Evolutionary conservation across 2,888 invertebrate species (phyloP).

Genomic region (Drosophila tripunctata): DNA sequence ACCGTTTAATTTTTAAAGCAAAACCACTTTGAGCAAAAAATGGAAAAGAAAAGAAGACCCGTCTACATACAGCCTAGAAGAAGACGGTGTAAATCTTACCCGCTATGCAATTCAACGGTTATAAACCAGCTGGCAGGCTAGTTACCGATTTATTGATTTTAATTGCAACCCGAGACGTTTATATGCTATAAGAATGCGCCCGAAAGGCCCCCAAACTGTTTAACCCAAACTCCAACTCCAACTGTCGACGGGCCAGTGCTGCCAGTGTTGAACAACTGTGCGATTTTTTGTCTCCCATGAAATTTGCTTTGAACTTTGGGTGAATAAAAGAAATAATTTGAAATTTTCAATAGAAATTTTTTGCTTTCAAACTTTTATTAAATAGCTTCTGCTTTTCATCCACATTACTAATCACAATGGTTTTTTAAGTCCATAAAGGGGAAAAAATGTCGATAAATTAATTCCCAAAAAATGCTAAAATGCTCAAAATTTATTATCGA

Average conservation of each 20-base stretch:
- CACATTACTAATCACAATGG: too few relatives aligned
- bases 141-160: constrained; percentile 81
- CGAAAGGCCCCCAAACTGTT: constrained; percentile 59
- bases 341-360: too few relatives aligned
- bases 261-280: constrained; percentile 11
- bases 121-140: constrained; percentile 79
- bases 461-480: too few relatives aligned
- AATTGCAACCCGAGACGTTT: constrained; percentile 83
- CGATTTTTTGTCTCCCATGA: too few relatives aligned
- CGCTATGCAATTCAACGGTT: constrained; percentile 56
- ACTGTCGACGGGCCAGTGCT: constrained; percentile 39
- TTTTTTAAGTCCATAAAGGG: too few relatives aligned
- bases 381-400: too few relatives aligned
- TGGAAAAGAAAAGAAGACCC: constrained; percentile 8
- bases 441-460: too few relatives aligned
- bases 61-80: too few relatives aligned
- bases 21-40: constrained; percentile 25
- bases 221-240: constrained; percentile 31
- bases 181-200: constrained; percentile 76
- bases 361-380: too few relatives aligned
- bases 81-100: constrained; percentile 44
- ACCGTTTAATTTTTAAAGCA: constrained; percentile 56
- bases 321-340: too few relatives aligned
- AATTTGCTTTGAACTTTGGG: too few relatives aligned
- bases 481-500: too few relatives aligned